Percentiles rank a stretch among this genome's conserved stretches.
Evolutionary conservation across 2,888 invertebrate genomes (phyloP).

Genomic region (Pheosia gnoma): DNA sequence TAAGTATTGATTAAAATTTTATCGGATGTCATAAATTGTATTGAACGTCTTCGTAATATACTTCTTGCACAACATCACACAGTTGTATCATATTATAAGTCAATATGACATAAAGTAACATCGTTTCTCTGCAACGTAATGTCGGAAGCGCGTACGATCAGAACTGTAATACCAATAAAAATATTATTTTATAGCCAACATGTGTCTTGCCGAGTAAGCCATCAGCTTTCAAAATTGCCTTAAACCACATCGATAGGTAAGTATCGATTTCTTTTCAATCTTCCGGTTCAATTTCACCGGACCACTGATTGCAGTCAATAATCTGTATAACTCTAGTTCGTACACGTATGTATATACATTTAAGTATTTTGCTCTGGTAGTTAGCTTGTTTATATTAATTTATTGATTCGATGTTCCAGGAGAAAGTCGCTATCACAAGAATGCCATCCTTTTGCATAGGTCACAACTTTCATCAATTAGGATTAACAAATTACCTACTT

Average conservation of each 20-base stretch:
- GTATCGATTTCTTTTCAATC: slow-evolving; percentile 69
- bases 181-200: slow-evolving; percentile 45
- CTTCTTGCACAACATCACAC: slow-evolving; percentile 15
- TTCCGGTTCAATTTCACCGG: slow-evolving; percentile 71
- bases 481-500: slow-evolving; percentile 35
- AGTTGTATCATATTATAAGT: slow-evolving; percentile 17
- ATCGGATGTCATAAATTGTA: slow-evolving; percentile 2
- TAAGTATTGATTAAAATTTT: neutral
- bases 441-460: slow-evolving; percentile 55
- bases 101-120: slow-evolving; percentile 22
- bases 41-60: slow-evolving; percentile 8
- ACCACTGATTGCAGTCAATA: slow-evolving; percentile 54
- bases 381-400: slow-evolving; percentile 61
- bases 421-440: slow-evolving; percentile 62
- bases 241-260: slow-evolving; percentile 51
- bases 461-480: slow-evolving; percentile 61
- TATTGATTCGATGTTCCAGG: slow-evolving; percentile 57
- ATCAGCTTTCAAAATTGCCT: slow-evolving; percentile 57
- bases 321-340: slow-evolving; percentile 49
- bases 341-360: slow-evolving; percentile 29
- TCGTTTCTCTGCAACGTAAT: slow-evolving; percentile 27
- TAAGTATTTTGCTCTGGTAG: slow-evolving; percentile 44
- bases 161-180: slow-evolving; percentile 40
- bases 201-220: slow-evolving; percentile 43
- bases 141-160: slow-evolving; percentile 28